These are phyloP conservation scores for Phycodurus eques DNA, from an alignment of 2,113 vertebrate genomes.

Conservation along the genomic window DNA sequence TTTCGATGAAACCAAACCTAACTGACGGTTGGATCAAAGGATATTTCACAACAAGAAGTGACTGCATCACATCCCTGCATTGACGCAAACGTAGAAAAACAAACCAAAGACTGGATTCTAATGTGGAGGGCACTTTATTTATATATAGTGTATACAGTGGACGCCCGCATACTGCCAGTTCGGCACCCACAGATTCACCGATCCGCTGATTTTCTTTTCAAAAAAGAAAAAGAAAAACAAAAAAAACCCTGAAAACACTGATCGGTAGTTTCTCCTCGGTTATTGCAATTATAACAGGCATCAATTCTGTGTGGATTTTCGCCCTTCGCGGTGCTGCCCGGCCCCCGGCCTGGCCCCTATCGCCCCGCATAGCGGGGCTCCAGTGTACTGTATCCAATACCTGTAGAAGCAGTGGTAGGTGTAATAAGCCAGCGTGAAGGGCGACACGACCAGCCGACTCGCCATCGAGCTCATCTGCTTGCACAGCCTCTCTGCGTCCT, in stretches of 20 bases:
- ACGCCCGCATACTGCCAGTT: too few species aligned
- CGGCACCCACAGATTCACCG: not conserved
- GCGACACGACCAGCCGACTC: conserved; percentile 84
- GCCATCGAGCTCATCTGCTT: conserved; percentile 90
- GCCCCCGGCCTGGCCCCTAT: too few species aligned
- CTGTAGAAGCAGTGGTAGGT: conserved; percentile 90
- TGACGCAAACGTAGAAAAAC: not conserved
- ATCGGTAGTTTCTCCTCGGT: too few species aligned
- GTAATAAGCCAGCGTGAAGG: conserved; percentile 91
- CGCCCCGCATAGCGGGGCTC: too few species aligned
- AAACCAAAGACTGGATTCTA: too few species aligned
- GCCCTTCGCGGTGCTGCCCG: too few species aligned
- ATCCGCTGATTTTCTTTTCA: not conserved
- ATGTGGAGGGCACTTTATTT: too few species aligned
- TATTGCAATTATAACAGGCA: too few species aligned
- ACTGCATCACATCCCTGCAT: not conserved
- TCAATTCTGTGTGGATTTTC: too few species aligned
- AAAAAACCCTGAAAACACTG: not conserved
- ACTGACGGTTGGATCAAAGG: not conserved
- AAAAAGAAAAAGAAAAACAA: not conserved
- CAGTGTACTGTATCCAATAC: conserved; percentile 52
- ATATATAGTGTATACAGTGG: too few species aligned
- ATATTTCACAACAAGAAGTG: not conserved
- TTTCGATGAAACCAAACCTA: too few species aligned
- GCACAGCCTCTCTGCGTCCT: conserved; percentile 91